Evolutionary conservation across 2,113 vertebrate species (phyloP).

Genomic region (Corythornis cristatus): DNA sequence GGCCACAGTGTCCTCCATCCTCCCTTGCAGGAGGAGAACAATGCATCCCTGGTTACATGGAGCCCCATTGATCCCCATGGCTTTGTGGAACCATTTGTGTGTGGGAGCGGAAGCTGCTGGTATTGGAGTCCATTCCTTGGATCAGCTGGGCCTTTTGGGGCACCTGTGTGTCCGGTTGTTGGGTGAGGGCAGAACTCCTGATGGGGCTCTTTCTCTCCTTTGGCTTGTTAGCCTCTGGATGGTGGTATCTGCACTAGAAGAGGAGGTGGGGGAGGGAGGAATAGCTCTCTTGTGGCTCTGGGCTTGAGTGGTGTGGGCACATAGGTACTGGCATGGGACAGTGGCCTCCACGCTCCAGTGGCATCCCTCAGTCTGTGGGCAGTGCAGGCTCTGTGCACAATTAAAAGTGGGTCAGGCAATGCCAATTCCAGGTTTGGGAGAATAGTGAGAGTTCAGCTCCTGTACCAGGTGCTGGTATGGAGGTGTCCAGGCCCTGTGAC

Average conservation of each 20-base stretch:
- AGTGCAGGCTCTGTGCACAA: rapidly evolving
- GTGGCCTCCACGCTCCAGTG: neutral
- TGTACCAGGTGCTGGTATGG: neutral
- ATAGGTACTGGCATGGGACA: rapidly evolving
- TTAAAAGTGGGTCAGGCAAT: rapidly evolving
- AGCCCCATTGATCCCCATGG: rapidly evolving
- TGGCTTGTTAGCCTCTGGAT: neutral
- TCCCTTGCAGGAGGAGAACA: rapidly evolving
- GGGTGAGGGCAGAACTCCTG: neutral
- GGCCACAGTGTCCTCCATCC: neutral
- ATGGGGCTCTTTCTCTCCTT: neutral
- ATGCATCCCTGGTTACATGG: neutral
- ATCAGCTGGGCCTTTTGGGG: neutral
- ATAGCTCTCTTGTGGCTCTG: neutral
- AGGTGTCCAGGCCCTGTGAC: neutral
- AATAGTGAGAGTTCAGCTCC: neutral
- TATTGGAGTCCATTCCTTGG: rapidly evolving
- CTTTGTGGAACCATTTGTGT: neutral
- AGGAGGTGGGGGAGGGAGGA: neutral
- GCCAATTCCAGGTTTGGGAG: neutral
- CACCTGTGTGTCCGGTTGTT: rapidly evolving
- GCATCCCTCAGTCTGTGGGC: neutral
- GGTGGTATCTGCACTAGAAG: neutral
- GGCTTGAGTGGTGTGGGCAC: neutral
- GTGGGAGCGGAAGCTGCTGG: neutral